Percentiles rank a stretch among this genome's conserved stretches.
These are phyloP conservation scores for Corvus cornix DNA, from an alignment of 2,113 vertebrate species.

Conservation along the genomic window DNA sequence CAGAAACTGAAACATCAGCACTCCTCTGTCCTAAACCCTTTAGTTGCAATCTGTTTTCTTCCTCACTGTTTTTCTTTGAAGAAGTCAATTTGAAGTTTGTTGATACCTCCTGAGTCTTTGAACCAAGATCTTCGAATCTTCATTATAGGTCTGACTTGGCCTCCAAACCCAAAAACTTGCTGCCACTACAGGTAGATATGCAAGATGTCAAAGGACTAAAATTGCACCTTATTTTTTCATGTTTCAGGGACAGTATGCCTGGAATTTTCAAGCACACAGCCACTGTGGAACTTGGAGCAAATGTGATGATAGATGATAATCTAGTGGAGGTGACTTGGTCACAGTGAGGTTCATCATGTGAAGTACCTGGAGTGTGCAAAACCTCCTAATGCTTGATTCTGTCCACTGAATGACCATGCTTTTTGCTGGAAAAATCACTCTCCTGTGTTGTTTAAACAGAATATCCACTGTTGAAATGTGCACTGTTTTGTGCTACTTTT, in stretches of 20 bases:
- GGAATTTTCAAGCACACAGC: not conserved
- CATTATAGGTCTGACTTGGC: accelerated
- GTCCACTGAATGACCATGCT: not conserved
- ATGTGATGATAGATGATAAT: not conserved
- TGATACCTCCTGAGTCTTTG: not conserved
- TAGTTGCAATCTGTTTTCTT: not conserved
- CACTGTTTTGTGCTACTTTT: not conserved
- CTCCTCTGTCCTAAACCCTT: not conserved
- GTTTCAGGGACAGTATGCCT: not conserved
- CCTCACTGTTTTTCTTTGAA: not conserved
- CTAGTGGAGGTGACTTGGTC: not conserved
- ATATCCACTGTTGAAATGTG: not conserved
- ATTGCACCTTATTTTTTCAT: not conserved
- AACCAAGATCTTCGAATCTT: not conserved
- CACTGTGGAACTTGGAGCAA: not conserved
- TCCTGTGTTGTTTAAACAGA: not conserved
- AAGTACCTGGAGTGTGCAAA: not conserved
- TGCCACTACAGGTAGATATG: not conserved
- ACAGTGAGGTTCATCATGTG: not conserved
- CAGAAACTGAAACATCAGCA: not conserved
- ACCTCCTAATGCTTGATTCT: not conserved
- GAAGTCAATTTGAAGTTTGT: not conserved
- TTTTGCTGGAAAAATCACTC: not conserved
- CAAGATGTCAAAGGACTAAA: not conserved
- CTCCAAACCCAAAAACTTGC: not conserved